Evolutionary conservation across 2,797 vertebrate species (phyloP), one percentile per base, ranked within the genome.

Genomic region (Anabacerthia variegaticeps): DNA sequence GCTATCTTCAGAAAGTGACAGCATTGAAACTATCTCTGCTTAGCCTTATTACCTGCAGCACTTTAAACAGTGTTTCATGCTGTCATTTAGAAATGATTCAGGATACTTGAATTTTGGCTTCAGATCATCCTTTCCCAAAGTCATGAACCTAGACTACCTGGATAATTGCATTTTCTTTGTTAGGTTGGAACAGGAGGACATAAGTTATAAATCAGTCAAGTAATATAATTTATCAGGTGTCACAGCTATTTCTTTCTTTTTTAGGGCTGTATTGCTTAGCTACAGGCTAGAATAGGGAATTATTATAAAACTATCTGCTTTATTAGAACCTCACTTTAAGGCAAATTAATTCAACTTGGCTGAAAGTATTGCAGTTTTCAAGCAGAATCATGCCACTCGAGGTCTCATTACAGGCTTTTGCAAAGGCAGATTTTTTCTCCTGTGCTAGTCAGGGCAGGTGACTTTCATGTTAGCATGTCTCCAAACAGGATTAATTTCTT

Each of bases 111-210:
- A 69, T 85, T 88, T 89, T 88, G 56, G 34, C 46, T 94, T 52
- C 22, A 54, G 39, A 82, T 79, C 24, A 46, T 89, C 52, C 82
- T 95, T 89, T 82, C 55, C 39, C 43, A 51, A 66, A 92, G 85
- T 79, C 84, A 78, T 88, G 48, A 92, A 88, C 77, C 43, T 69
- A 28, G 36, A 67, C 49, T 84, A 24, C 76, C 80, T 83, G 34
- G 49, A 67, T 94, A 93, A 88, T 89, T 95, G 65, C 74, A 88
- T 92, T 94, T 93, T 94, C 86, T 83, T 80, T 92, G 52, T 93
- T 90, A 92, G 10, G 20, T 87, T 1, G 3, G n/a, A 92, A 87
- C 44, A 77, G 44, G 63, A 92, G 71, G 36, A 68, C 51, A 12
- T 80, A 91, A 88, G 56, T 34, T 26, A 71, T 95, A 77, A 89